These are phyloP conservation scores for Xiphophorus birchmanni DNA, from an alignment of 2,797 vertebrate genomes.

Conservation along the genomic window DNA sequence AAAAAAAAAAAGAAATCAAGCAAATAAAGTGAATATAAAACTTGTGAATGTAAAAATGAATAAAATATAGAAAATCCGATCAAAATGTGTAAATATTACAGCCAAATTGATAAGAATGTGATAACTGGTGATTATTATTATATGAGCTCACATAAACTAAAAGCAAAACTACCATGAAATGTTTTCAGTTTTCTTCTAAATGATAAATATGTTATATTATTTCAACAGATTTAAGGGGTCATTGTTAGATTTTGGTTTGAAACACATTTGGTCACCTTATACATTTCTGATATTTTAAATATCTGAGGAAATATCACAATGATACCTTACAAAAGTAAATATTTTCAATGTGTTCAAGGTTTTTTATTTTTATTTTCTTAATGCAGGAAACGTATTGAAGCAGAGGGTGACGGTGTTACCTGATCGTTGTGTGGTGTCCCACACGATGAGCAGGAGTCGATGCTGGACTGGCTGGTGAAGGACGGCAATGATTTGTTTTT, in stretches of 20 bases:
- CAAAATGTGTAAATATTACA: not conserved
- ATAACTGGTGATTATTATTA: not conserved
- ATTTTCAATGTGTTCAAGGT: not conserved
- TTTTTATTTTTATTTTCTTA: not conserved
- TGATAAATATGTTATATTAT: not conserved
- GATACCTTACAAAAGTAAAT: not conserved
- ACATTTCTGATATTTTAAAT: not conserved
- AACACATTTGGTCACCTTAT: not conserved
- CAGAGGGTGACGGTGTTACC: slow-evolving; percentile 58
- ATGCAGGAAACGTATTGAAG: not conserved
- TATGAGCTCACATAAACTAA: not conserved
- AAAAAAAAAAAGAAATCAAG: not conserved
- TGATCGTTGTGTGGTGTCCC: slow-evolving; percentile 84
- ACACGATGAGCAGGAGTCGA: slow-evolving; percentile 81
- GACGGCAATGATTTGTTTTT: slow-evolving; percentile 79
- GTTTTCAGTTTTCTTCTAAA: not conserved
- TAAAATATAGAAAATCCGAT: not conserved
- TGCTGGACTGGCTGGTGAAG: slow-evolving; percentile 73
- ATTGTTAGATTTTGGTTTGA: not conserved
- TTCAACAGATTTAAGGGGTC: not conserved
- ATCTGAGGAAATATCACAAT: not conserved
- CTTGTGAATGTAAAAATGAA: not conserved
- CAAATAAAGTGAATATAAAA: not conserved
- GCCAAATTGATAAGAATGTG: not conserved
- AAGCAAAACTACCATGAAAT: not conserved